Conservation (phyloP, 2,888 invertebrate species). For the Mellilla xanthometata region DNA sequence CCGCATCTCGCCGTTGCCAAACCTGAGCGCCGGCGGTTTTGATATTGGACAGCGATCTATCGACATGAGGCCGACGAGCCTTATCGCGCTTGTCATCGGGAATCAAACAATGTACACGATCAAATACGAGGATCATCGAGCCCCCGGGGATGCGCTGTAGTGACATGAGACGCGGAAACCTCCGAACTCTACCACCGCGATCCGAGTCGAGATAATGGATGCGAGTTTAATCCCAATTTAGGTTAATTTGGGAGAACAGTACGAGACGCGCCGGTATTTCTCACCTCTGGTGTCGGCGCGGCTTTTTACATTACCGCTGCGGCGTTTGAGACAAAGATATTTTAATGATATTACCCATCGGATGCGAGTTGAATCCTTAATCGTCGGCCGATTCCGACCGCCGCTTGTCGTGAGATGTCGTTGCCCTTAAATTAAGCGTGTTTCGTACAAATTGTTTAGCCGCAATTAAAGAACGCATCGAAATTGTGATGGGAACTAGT, state of each 20-base stretch:
- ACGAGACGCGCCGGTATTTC: constrained; percentile 65
- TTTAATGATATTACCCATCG: constrained; percentile 80
- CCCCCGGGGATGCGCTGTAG: constrained; percentile 46
- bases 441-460: constrained; percentile 73
- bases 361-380: constrained; percentile 79
- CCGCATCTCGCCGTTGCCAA: constrained; percentile 78
- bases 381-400: constrained; percentile 60
- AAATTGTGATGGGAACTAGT: constrained; percentile 72
- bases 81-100: constrained; percentile 76
- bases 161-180: constrained; percentile 41
- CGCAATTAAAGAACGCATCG: constrained; percentile 70
- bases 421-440: constrained; percentile 77
- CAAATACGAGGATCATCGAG: constrained; percentile 70
- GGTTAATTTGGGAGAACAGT: constrained; percentile 58
- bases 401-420: constrained; percentile 65
- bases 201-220: constrained; percentile 42
- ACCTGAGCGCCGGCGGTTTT: constrained; percentile 71
- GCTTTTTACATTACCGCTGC: constrained; percentile 69
- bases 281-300: constrained; percentile 71
- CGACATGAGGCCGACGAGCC: constrained; percentile 58
- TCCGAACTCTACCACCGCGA: constrained; percentile 32
- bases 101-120: constrained; percentile 77
- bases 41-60: constrained; percentile 58
- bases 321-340: constrained; percentile 79
- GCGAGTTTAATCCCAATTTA: constrained; percentile 54